Evolutionary conservation across 1,140 invertebrate species (phyloP).

Genomic region (Scaptomyza graminum): DNA sequence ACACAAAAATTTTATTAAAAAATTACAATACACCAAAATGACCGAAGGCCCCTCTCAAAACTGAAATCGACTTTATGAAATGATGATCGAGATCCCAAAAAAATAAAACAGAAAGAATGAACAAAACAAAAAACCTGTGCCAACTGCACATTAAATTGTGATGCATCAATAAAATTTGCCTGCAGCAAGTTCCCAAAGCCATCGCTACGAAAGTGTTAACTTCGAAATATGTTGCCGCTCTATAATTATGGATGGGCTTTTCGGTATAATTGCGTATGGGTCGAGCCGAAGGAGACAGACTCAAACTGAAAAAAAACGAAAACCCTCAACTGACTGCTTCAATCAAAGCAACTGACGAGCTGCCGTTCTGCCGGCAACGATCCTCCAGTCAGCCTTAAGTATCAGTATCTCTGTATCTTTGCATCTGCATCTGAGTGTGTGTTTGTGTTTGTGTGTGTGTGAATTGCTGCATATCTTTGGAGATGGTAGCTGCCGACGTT

Average conservation of each 20-base stretch:
- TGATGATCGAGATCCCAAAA: slow-evolving; percentile 51
- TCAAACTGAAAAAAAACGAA: slow-evolving; percentile 28
- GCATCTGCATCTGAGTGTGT: slow-evolving; percentile 19
- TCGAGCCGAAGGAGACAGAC: slow-evolving; percentile 10
- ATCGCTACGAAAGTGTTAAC: slow-evolving; percentile 83
- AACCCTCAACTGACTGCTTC: slow-evolving; percentile 68
- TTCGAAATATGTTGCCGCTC: slow-evolving; percentile 82
- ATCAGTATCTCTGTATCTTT: slow-evolving; percentile 23
- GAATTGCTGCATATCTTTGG: slow-evolving; percentile 38
- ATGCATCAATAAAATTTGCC: slow-evolving; percentile 83
- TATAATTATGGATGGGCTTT: slow-evolving; percentile 83
- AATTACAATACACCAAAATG: slow-evolving; percentile 63
- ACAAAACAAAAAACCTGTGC: slow-evolving; percentile 34
- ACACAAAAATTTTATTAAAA: slow-evolving; percentile 76
- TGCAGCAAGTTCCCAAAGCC: slow-evolving; percentile 79
- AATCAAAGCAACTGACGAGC: slow-evolving; percentile 78
- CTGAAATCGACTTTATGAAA: slow-evolving; percentile 42
- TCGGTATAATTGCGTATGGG: slow-evolving; percentile 73
- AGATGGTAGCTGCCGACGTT: slow-evolving; percentile 62
- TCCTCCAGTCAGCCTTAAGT: slow-evolving; percentile 27
- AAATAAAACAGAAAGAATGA: slow-evolving; percentile 3
- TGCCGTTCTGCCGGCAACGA: slow-evolving; percentile 54
- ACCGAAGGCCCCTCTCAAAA: slow-evolving; percentile 4
- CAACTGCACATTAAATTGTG: slow-evolving; percentile 81
- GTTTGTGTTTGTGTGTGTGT: slow-evolving; percentile 22